Percentiles rank a stretch among this genome's conserved stretches.
Evolutionary conservation across 2,888 invertebrate species (phyloP).

Genomic region (Lithodes maja): DNA sequence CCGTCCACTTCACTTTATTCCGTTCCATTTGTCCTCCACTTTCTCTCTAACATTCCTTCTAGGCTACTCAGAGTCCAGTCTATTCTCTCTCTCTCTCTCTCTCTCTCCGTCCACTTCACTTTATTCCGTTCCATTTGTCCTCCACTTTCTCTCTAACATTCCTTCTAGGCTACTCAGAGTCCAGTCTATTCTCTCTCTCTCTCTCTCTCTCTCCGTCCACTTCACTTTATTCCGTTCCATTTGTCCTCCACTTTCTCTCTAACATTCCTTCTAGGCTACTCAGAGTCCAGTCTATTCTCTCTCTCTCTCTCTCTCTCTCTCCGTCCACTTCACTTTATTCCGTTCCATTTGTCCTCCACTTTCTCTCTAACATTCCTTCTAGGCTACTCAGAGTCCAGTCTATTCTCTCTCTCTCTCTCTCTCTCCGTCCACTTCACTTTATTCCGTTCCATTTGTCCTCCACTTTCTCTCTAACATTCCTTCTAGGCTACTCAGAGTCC

Average conservation of each 20-base stretch:
- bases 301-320: background rate
- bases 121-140: background rate
- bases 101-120: background rate
- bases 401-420: background rate
- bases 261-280: background rate
- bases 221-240: background rate
- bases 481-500: no score
- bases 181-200: background rate
- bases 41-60: background rate
- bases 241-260: background rate
- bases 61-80: background rate
- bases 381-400: background rate
- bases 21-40: background rate
- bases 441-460: background rate
- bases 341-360: background rate
- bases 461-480: no score
- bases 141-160: background rate
- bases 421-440: background rate
- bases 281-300: no score
- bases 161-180: background rate
- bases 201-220: background rate
- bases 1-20: no score
- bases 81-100: conserved; percentile 1
- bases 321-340: background rate
- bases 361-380: no score